phyloP scores from a whole-genome alignment of 1,140 invertebrate species.

The Tetramorium simillimum region DNA sequence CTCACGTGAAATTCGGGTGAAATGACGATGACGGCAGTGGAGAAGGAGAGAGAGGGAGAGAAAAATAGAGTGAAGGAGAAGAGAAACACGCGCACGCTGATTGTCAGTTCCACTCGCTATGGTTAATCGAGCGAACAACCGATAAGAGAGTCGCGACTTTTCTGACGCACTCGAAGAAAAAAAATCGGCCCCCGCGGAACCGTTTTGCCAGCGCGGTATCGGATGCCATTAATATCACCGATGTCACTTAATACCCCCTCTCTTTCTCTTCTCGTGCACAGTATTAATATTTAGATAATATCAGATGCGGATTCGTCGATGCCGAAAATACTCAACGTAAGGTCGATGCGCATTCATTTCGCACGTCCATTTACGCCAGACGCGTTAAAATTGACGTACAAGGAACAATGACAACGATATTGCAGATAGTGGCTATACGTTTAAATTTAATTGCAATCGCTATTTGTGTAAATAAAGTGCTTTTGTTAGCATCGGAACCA shows the following conservation, averaged over 20 bases:
- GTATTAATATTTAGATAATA: constrained; percentile 11
- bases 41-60: neutral
- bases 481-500: constrained; percentile 2
- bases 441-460: constrained; percentile 8
- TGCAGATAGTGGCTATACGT: neutral
- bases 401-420: neutral
- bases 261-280: neutral
- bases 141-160: constrained; percentile 24
- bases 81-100: neutral
- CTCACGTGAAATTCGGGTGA: constrained; percentile 29
- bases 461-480: neutral
- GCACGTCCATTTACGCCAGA: neutral
- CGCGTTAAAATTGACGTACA: neutral
- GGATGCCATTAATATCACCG: constrained; percentile 3
- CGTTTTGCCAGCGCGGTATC: neutral
- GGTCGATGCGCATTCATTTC: neutral
- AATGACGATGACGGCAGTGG: neutral
- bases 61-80: neutral
- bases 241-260: neutral
- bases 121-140: constrained; percentile 50
- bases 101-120: constrained; percentile 35
- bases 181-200: neutral
- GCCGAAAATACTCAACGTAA: constrained; percentile 7
- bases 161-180: constrained; percentile 30
- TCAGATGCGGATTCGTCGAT: neutral